phyloP scores from a whole-genome alignment of 2,797 vertebrate genomes.

The Gephyroberyx darwinii region DNA sequence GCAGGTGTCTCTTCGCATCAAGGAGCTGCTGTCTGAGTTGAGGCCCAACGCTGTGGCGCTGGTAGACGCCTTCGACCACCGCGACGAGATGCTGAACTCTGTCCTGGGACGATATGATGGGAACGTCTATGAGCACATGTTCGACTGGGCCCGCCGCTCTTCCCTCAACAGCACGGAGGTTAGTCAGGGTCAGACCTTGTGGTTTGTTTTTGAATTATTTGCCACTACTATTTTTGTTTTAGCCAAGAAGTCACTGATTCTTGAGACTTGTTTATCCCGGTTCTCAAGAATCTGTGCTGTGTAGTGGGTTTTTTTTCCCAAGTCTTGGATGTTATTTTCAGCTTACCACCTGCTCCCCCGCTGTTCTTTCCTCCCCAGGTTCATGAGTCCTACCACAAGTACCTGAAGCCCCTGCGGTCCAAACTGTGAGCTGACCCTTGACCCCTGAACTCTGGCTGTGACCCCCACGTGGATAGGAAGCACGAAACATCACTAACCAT shows the following conservation, averaged over 20 bases:
- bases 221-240: too few relatives aligned
- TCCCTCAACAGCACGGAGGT: conserved; percentile 94
- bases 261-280: neutral
- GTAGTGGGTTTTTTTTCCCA: neutral
- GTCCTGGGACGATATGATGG: conserved; percentile 94
- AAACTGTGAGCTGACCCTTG: conserved; percentile 85
- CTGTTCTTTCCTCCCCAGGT: conserved; percentile 80
- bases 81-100: conserved; percentile 87
- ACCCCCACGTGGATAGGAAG: neutral
- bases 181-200: conserved; percentile 29
- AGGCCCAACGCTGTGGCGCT: conserved; percentile 90
- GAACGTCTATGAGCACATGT: conserved; percentile 96
- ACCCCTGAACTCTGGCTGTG: neutral
- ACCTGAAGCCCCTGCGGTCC: conserved; percentile 92
- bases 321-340: neutral
- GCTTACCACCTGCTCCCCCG: neutral
- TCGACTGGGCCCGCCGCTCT: conserved; percentile 93
- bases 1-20: conserved; percentile 85
- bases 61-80: conserved; percentile 92
- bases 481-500: conserved; percentile 25
- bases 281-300: too few relatives aligned
- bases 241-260: too few relatives aligned
- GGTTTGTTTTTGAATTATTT: too few relatives aligned
- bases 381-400: conserved; percentile 92
- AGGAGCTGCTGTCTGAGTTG: conserved; percentile 88